A percentile compares a stretch with the other conserved stretches of the same genome.
phyloP scores from a whole-genome alignment of 2,797 vertebrate species.

The Notolepis coatsorum region DNA sequence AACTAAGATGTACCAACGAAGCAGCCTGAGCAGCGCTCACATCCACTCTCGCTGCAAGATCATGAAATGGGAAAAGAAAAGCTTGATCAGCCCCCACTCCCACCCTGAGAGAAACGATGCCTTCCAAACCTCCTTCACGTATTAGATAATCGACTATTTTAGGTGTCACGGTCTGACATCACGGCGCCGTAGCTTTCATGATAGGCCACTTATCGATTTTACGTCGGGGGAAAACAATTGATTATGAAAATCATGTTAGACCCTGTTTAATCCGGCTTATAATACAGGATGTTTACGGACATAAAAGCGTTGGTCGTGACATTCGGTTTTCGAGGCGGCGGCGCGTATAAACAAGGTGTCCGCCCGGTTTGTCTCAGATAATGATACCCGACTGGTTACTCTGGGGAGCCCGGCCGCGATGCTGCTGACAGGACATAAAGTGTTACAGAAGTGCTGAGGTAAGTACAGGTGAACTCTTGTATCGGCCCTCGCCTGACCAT shows the following conservation, averaged over 20 bases:
- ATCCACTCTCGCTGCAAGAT: background rate
- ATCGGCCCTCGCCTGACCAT: background rate
- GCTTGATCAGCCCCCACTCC: background rate
- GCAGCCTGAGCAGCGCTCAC: constrained; percentile 21
- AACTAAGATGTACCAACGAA: too few relatives aligned
- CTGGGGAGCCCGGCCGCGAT: background rate
- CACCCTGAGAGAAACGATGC: background rate
- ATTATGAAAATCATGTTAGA: constrained; percentile 40
- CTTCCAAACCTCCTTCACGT: constrained; percentile 45
- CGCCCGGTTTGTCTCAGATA: too few relatives aligned
- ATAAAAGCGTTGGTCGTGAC: background rate
- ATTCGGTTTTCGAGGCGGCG: background rate
- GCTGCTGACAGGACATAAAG: background rate
- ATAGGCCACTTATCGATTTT: constrained; percentile 59
- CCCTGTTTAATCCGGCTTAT: constrained; percentile 44
- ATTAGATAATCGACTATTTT: constrained; percentile 46
- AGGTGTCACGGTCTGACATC: constrained; percentile 36
- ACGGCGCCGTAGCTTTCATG: constrained; percentile 50
- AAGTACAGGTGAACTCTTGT: constrained; percentile 16
- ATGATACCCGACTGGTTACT: background rate
- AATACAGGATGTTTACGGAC: background rate
- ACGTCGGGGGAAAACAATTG: constrained; percentile 47
- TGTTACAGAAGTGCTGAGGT: background rate
- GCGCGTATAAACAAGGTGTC: background rate
- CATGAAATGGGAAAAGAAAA: constrained; percentile 16